These are phyloP conservation scores for Xyrauchen texanus DNA, from an alignment of 2,113 vertebrate species.

Conservation along the genomic window DNA sequence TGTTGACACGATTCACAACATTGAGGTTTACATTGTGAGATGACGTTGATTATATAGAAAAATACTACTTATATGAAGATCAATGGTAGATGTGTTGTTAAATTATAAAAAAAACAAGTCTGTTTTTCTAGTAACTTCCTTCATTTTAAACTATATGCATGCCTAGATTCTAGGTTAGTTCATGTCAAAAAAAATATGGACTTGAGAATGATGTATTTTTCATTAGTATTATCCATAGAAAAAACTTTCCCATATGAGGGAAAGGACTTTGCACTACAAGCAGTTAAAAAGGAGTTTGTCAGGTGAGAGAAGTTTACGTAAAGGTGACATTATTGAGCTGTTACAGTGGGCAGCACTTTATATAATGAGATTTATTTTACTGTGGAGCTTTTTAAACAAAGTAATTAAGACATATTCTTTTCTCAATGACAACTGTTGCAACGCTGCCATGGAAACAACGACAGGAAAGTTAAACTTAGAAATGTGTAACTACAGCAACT, in stretches of 20 bases:
- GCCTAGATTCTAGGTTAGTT: neutral
- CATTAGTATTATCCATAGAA: neutral
- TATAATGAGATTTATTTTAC: constrained; percentile 48
- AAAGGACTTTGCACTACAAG: neutral
- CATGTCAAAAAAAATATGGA: neutral
- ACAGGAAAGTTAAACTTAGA: constrained; percentile 51
- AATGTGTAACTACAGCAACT: constrained; percentile 48
- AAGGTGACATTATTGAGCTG: constrained; percentile 50
- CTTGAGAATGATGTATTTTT: neutral
- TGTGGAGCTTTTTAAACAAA: constrained; percentile 52
- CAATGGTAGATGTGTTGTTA: no score
- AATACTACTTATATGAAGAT: no score
- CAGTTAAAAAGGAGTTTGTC: constrained; percentile 21
- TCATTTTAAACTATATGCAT: neutral
- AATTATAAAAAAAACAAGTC: neutral
- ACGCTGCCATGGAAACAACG: constrained; percentile 51
- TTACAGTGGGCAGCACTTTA: constrained; percentile 36
- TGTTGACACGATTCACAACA: no score
- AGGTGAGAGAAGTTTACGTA: constrained; percentile 22
- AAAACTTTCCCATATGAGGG: neutral
- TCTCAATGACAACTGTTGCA: constrained; percentile 56
- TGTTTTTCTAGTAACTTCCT: neutral
- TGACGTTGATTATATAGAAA: no score
- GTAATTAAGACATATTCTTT: constrained; percentile 59
- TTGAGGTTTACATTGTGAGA: no score